These are phyloP conservation scores for Urosaurus nigricauda DNA, from an alignment of 2,797 vertebrate species.

Conservation along the genomic window DNA sequence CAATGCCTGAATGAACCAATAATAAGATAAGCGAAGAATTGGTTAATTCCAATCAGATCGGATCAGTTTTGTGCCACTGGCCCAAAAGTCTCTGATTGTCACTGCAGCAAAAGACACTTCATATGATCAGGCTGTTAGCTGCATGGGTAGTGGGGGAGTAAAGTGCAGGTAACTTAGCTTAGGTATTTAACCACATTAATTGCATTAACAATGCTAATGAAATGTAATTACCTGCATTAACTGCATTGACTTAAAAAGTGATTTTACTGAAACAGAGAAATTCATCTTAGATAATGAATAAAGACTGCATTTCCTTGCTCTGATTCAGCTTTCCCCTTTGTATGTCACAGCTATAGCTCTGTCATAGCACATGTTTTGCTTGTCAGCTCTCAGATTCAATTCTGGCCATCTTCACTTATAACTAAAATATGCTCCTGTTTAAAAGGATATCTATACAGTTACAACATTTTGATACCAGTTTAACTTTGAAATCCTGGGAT, in stretches of 20 bases:
- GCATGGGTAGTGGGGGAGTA: not conserved
- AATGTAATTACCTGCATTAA: no score
- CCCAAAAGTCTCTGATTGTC: not conserved
- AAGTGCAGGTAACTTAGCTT: not conserved
- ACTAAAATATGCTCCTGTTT: not conserved
- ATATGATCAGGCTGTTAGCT: not conserved
- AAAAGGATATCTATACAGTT: not conserved
- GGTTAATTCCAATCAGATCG: no score
- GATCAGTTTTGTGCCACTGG: not conserved
- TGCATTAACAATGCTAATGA: not conserved
- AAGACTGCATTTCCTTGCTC: not conserved
- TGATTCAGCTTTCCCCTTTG: not conserved
- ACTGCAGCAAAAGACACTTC: not conserved
- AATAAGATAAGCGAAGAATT: not conserved
- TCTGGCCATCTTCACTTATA: not conserved
- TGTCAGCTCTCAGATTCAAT: not conserved
- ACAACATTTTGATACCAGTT: no score
- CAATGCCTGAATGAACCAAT: not conserved
- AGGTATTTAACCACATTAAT: not conserved
- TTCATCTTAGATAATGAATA: not conserved
- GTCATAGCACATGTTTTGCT: not conserved
- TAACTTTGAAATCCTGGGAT: no score
- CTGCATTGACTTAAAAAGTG: no score
- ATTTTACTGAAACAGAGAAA: not conserved
- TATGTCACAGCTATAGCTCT: not conserved